A percentile compares a stretch with the other conserved stretches of the same genome.
phyloP scores from a whole-genome alignment of 2,113 vertebrate species.

The Erythrolamprus reginae region DNA sequence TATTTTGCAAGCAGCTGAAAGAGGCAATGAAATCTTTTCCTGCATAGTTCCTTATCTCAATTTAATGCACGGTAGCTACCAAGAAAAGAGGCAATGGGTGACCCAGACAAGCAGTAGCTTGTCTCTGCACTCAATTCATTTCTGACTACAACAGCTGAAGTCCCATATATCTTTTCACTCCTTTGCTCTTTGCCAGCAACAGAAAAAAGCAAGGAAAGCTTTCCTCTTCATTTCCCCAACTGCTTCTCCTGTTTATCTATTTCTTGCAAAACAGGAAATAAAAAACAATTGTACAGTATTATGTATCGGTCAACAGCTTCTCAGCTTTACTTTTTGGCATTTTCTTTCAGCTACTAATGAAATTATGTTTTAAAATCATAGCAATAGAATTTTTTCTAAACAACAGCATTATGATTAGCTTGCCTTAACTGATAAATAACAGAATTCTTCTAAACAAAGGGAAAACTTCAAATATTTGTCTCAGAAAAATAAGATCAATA shows the following conservation, averaged over 20 bases:
- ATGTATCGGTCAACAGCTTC: background rate
- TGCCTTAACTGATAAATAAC: background rate
- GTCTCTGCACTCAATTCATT: background rate
- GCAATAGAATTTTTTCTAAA: background rate
- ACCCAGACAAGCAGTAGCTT: background rate
- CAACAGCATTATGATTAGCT: background rate
- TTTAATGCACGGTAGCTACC: background rate
- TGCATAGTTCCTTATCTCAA: background rate
- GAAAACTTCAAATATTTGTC: background rate
- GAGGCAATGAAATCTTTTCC: background rate
- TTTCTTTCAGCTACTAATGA: background rate
- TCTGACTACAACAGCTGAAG: background rate
- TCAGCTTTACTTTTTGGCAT: background rate
- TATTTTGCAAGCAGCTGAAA: background rate
- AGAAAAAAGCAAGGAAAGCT: background rate
- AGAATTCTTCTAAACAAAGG: background rate
- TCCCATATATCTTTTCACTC: background rate
- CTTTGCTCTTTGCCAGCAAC: background rate
- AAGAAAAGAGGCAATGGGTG: background rate
- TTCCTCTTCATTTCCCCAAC: background rate
- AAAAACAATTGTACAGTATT: background rate
- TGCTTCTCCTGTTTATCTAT: background rate
- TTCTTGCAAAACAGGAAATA: background rate
- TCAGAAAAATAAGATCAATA: background rate
- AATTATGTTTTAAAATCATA: background rate